Conservation (phyloP, 2,888 invertebrate species). For the Clistopyga incitator region DNA sequence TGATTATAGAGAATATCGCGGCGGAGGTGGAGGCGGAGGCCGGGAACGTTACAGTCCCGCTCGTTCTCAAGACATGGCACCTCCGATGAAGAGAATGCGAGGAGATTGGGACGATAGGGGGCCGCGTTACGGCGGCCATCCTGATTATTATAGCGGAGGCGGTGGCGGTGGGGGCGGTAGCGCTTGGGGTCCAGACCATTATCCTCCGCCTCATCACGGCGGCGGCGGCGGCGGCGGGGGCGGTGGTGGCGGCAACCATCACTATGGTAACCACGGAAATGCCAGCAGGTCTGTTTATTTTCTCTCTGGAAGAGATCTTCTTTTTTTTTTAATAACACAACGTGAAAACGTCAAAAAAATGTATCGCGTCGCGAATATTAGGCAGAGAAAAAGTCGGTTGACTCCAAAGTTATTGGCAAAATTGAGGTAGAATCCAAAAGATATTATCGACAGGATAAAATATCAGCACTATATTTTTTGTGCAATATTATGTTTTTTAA, state of each 20-base stretch:
- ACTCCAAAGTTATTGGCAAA: conserved; percentile 79
- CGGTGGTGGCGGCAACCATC: conserved; percentile 85
- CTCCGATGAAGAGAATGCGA: conserved; percentile 91
- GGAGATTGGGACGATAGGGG: conserved; percentile 88
- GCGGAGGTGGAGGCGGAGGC: conserved; percentile 88
- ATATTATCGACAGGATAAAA: background rate
- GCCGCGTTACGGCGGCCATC: conserved; percentile 76
- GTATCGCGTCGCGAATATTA: background rate
- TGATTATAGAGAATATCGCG: conserved; percentile 92
- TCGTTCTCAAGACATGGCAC: conserved; percentile 91
- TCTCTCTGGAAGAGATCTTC: conserved; percentile 33
- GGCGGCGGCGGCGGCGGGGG: conserved; percentile 84
- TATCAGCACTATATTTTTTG: background rate
- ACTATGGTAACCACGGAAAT: conserved; percentile 86
- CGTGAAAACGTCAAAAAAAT: background rate
- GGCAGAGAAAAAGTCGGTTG: conserved; percentile 77
- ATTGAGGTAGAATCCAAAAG: conserved; percentile 73
- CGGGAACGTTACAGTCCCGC: conserved; percentile 86
- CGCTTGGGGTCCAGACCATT: conserved; percentile 80
- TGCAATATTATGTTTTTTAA: background rate
- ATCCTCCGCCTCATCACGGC: conserved; percentile 86
- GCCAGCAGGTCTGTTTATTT: conserved; percentile 78
- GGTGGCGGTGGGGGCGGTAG: conserved; percentile 74
- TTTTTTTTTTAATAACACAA: conserved; percentile 23
- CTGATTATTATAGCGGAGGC: conserved; percentile 77